A percentile compares a stretch with the other conserved stretches of the same genome.
phyloP scores from a whole-genome alignment of 1,140 invertebrate genomes.

The Hirudo medicinalis region DNA sequence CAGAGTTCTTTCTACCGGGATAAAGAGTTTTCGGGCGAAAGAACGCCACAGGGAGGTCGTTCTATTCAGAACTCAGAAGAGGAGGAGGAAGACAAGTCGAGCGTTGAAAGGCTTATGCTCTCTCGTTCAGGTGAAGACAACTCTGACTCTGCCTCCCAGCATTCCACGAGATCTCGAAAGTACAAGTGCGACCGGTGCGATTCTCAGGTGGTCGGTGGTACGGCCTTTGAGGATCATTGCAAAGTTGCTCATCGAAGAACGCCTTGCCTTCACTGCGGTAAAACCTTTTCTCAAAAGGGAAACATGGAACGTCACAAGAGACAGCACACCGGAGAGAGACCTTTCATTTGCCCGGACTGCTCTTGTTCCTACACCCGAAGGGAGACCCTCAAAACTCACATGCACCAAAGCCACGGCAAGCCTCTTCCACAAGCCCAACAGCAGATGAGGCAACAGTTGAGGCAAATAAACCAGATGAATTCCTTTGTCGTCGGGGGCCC shows the following conservation, averaged over 20 bases:
- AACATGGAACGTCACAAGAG: slow-evolving; percentile 49
- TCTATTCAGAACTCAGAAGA: too few relatives aligned
- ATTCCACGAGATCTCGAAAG: background rate
- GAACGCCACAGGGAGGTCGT: too few relatives aligned
- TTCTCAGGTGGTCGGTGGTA: background rate
- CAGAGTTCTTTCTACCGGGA: too few relatives aligned
- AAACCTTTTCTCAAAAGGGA: slow-evolving; percentile 92
- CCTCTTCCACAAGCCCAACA: background rate
- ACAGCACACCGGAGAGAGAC: slow-evolving; percentile 28
- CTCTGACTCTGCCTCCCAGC: background rate
- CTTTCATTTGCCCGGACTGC: slow-evolving; percentile 45
- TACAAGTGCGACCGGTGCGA: slow-evolving; percentile 14
- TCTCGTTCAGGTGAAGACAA: background rate
- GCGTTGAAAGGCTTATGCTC: too few relatives aligned
- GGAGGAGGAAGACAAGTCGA: too few relatives aligned
- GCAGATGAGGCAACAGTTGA: too few relatives aligned
- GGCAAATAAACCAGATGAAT: too few relatives aligned
- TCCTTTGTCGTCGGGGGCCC: too few relatives aligned
- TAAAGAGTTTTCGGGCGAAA: too few relatives aligned
- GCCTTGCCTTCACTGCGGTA: slow-evolving; percentile 25
- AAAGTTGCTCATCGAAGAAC: slow-evolving; percentile 7
- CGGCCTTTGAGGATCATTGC: slow-evolving; percentile 9
- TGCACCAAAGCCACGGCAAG: slow-evolving; percentile 11
- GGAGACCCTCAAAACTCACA: slow-evolving; percentile 93
- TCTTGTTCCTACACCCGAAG: slow-evolving; percentile 91